phyloP scores from a whole-genome alignment of 2,888 invertebrate species.

The Alentia gelatinosa region DNA sequence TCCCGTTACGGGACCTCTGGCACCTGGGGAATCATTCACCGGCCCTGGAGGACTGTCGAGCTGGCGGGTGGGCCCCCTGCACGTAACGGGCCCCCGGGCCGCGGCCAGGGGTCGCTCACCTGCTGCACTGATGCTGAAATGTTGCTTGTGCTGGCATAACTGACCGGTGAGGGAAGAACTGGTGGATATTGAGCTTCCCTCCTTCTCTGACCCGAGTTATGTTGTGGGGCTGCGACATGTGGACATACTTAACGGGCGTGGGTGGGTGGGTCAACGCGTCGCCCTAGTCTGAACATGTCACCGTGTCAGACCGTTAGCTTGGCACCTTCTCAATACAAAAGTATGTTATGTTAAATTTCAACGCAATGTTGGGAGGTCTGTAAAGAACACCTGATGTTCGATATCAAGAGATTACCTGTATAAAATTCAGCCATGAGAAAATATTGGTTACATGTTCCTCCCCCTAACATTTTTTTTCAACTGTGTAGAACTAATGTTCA shows the following conservation, averaged over 20 bases:
- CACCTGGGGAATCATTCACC: conserved; percentile 42
- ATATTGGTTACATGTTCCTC: too few relatives aligned
- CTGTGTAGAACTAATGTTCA: too few relatives aligned
- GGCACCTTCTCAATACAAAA: too few relatives aligned
- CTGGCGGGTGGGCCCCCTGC: neutral
- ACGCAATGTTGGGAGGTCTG: too few relatives aligned
- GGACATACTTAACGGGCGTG: conserved; percentile 19
- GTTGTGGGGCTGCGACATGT: conserved; percentile 12
- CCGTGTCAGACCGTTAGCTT: neutral
- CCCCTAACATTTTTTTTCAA: too few relatives aligned
- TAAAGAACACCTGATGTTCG: too few relatives aligned
- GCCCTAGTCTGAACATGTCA: too few relatives aligned
- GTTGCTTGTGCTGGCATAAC: conserved; percentile 39
- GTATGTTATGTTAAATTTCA: too few relatives aligned
- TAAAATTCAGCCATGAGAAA: too few relatives aligned
- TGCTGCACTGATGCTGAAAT: neutral
- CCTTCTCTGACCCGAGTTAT: conserved; percentile 13
- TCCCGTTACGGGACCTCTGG: conserved; percentile 46
- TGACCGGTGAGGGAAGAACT: conserved; percentile 20
- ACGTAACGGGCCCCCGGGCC: neutral
- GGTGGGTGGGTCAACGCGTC: too few relatives aligned
- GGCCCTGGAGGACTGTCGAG: neutral
- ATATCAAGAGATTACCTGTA: too few relatives aligned
- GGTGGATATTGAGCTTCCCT: neutral
- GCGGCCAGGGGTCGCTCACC: neutral